A percentile compares a stretch with the other conserved stretches of the same genome.
Conservation (phyloP, 2,797 vertebrate species). For the Sphenodon punctatus region DNA sequence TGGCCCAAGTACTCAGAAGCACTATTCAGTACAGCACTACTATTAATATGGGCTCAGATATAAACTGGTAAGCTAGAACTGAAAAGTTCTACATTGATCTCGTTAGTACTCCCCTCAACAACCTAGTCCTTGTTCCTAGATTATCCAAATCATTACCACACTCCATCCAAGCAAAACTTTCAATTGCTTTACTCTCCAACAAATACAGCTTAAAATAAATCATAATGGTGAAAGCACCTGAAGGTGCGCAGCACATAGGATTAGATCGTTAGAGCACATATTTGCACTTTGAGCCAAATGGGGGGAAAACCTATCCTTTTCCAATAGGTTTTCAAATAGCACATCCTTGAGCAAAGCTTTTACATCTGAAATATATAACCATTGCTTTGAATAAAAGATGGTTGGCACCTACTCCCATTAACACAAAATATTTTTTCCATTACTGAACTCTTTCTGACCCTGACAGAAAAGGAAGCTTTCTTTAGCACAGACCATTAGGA, state of each 20-base stretch:
- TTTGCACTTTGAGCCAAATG: background rate
- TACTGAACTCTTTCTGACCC: background rate
- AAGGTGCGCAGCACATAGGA: rapidly evolving
- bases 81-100: no score
- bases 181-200: no score
- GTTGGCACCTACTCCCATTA: background rate
- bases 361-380: background rate
- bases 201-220: no score
- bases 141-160: no score
- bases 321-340: background rate
- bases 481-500: background rate
- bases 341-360: background rate
- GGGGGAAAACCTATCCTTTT: background rate
- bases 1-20: no score
- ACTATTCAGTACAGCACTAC: no score
- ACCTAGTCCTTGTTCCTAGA: no score
- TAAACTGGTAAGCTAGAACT: background rate
- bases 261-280: background rate
- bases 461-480: background rate
- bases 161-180: no score
- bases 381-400: background rate
- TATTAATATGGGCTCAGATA: no score
- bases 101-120: no score
- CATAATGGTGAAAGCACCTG: no score
- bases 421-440: background rate